Conservation (phyloP, 2,797 vertebrate genomes). For the Crocodylus rhombifer region DNA sequence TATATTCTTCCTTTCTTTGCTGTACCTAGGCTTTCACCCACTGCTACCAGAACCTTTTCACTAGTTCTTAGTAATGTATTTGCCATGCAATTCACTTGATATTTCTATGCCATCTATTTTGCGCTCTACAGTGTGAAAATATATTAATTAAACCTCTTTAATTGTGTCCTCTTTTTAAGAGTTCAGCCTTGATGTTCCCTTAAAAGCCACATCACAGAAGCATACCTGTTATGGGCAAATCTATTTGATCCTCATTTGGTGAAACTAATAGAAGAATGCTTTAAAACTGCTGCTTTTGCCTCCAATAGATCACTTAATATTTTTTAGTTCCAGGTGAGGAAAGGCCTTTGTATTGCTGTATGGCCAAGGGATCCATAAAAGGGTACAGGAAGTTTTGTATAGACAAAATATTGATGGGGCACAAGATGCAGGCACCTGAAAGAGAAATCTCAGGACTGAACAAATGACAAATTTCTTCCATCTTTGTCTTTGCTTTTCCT, state of each 20-base stretch:
- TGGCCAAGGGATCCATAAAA: neutral
- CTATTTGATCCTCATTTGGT: conserved; percentile 37
- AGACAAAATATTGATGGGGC: neutral
- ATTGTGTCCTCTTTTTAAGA: neutral
- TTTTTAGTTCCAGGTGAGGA: neutral
- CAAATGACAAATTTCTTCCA: neutral
- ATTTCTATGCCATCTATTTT: neutral
- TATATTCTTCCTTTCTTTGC: neutral
- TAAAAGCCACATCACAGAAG: conserved; percentile 13
- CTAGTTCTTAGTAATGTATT: neutral
- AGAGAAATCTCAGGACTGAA: neutral
- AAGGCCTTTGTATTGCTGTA: neutral
- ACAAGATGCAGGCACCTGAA: neutral
- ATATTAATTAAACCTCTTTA: conserved; percentile 21
- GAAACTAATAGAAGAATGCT: neutral
- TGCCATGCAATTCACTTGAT: neutral
- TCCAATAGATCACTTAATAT: neutral
- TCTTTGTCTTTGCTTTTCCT: neutral
- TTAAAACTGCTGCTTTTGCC: neutral
- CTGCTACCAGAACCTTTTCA: neutral
- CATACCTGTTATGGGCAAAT: conserved; percentile 37
- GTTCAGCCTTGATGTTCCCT: neutral
- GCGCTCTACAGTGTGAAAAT: neutral
- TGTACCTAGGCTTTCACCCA: neutral
- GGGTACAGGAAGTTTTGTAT: neutral